phyloP scores from a whole-genome alignment of 2,888 invertebrate species.

The Zhuqinia jingwanae region DNA sequence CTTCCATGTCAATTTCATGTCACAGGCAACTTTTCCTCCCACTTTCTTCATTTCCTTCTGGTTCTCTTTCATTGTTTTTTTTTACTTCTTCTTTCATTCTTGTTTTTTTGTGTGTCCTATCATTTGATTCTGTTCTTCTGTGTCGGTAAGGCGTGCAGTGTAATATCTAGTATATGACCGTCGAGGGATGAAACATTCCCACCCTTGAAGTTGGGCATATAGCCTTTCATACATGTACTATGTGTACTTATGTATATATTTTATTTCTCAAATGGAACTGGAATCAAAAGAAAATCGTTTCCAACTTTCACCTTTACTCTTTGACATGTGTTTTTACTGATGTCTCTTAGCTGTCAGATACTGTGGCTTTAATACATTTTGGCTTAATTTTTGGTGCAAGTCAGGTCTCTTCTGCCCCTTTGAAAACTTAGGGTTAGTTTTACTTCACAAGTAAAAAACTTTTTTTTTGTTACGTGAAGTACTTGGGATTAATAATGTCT shows the following conservation, averaged over 20 bases:
- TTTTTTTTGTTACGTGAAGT: too few relatives aligned
- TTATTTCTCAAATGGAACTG: too few relatives aligned
- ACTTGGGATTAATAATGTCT: too few relatives aligned
- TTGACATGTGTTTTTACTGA: constrained; percentile 15
- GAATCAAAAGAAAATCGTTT: neutral
- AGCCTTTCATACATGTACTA: too few relatives aligned
- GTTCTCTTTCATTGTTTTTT: neutral
- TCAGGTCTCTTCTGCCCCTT: too few relatives aligned
- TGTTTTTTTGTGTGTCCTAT: neutral
- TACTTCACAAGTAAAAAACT: too few relatives aligned
- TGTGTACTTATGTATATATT: too few relatives aligned
- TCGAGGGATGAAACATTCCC: constrained; percentile 37
- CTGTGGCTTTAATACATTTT: neutral
- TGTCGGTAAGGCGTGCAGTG: constrained; percentile 6
- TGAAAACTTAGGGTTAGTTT: too few relatives aligned
- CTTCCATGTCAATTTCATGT: constrained; percentile 67
- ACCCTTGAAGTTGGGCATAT: constrained; percentile 14
- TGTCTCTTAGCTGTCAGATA: constrained; percentile 13
- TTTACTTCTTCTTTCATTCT: neutral
- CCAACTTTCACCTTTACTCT: constrained; percentile 42
- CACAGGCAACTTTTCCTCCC: constrained; percentile 40
- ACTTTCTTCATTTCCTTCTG: constrained; percentile 12
- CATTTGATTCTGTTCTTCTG: constrained; percentile 15
- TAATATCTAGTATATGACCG: constrained; percentile 54
- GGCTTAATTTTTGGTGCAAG: neutral